Evolutionary conservation across 1,140 invertebrate species (phyloP).

Genomic region (Aphis gossypii): DNA sequence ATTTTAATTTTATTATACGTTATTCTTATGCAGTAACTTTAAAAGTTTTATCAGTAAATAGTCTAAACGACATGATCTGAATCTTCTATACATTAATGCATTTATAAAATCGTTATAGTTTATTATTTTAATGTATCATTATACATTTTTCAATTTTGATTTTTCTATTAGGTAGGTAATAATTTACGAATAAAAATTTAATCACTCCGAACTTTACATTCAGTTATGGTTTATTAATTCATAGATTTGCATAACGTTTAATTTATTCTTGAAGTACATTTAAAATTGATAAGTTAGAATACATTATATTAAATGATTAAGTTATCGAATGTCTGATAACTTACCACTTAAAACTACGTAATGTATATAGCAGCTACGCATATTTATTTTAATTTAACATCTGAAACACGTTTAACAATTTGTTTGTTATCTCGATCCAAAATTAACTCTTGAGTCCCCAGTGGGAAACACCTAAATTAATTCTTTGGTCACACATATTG

Average conservation of each 20-base stretch:
- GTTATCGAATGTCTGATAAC: background rate
- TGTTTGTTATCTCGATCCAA: conserved; percentile 16
- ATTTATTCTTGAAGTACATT: background rate
- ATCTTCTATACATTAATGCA: no score
- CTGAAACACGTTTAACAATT: conserved; percentile 22
- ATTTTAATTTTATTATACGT: background rate
- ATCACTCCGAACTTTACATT: background rate
- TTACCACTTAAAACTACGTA: background rate
- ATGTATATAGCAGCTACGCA: background rate
- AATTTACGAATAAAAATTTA: background rate
- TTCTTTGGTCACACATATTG: conserved; percentile 20
- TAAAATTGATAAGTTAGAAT: background rate
- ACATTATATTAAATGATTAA: background rate
- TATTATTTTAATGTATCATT: background rate
- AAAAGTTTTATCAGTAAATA: no score
- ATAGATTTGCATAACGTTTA: background rate
- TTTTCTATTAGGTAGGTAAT: background rate
- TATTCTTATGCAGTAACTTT: no score
- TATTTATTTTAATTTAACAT: background rate
- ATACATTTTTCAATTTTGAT: background rate
- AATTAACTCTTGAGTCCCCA: background rate
- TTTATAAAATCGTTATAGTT: no score
- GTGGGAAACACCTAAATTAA: background rate
- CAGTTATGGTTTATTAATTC: background rate
- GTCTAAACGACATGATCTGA: no score